Evolutionary conservation across 2,888 invertebrate genomes (phyloP), one percentile per base, ranked within the genome.

Genomic region (Ditula angustiorana): DNA sequence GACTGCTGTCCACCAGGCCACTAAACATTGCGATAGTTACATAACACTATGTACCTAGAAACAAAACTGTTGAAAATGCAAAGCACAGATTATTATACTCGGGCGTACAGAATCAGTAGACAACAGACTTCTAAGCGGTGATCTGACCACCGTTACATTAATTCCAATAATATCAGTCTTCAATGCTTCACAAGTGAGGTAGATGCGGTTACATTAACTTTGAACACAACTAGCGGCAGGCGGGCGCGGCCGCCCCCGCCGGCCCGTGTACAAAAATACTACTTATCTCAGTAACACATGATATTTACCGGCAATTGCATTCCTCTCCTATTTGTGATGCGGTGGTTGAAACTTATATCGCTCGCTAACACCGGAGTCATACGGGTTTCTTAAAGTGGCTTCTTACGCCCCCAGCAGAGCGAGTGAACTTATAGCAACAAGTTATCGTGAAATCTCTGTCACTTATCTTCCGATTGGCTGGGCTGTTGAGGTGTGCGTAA

Each of bases 71-170:
- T 55, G 66, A 70, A 70, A 66, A 69, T 63, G 35, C 23, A 35
- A 53, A 53, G 64, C 64, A 64, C 59, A 53, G 58, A 59, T 52
- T 59, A 58, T 23, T 53, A 41, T 61, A 50, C 71, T 68, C 72
- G 77, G 74, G 74, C 78, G 71, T 37, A 59, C 57, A 64, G 58
- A 76, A 78, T 79, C 79, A 85, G 84, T 82, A 87, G 88, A 89
- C 90, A 89, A 90, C 90, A 89, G 90, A 83, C 86, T 86, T 86
- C 81, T 84, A 81, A 79, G 81, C 86, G 87, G 91, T 89, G 92
- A 92, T 92, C 78, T 85, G 80, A 92, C 89, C 92, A 91, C 92
- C 90, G 83, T 81, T 82, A 76, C 79, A 80, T 79, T 82, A 81
- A 81, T 79, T 77, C 79, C 82, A 75, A 80, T 41, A 41, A 41